These are phyloP conservation scores for Drosophila rellima DNA, from an alignment of 2,888 invertebrate species.

Conservation along the genomic window DNA sequence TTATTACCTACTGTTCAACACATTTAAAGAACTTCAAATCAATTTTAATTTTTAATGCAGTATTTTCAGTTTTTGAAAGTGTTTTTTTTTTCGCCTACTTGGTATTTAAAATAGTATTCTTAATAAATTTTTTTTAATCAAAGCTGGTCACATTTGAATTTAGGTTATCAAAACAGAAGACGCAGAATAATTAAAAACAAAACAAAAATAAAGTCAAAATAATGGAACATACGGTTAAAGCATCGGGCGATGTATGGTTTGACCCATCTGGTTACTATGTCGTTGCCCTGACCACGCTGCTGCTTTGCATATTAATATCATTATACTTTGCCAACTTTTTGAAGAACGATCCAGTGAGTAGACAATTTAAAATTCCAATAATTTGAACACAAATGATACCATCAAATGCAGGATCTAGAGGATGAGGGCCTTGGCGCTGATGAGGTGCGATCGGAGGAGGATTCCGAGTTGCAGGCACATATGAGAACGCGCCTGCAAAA, in stretches of 20 bases:
- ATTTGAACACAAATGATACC: not conserved
- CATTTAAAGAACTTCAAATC: no score
- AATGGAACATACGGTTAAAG: constrained; percentile 12
- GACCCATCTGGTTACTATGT: constrained; percentile 71
- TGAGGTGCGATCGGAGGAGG: constrained; percentile 58
- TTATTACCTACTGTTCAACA: no score
- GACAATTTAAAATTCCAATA: not conserved
- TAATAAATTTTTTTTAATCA: not conserved
- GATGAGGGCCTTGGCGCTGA: constrained; percentile 72
- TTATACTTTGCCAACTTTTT: constrained; percentile 73
- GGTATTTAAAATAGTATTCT: not conserved
- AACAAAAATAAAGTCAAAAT: not conserved
- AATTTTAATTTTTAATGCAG: no score
- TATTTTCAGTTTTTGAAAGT: not conserved
- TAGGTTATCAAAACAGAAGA: constrained; percentile 30
- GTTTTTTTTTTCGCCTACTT: not conserved
- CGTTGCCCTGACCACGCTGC: constrained; percentile 64
- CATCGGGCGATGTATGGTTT: constrained; percentile 41
- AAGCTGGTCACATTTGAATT: constrained; percentile 30
- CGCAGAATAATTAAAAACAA: not conserved
- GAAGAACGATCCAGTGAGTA: constrained; percentile 66
- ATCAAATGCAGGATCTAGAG: constrained; percentile 55
- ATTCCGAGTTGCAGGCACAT: constrained; percentile 33
- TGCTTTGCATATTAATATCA: constrained; percentile 71
- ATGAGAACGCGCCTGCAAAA: constrained; percentile 33